phyloP scores from a whole-genome alignment of 1,140 invertebrate species.

The Drosophila murphyi region DNA sequence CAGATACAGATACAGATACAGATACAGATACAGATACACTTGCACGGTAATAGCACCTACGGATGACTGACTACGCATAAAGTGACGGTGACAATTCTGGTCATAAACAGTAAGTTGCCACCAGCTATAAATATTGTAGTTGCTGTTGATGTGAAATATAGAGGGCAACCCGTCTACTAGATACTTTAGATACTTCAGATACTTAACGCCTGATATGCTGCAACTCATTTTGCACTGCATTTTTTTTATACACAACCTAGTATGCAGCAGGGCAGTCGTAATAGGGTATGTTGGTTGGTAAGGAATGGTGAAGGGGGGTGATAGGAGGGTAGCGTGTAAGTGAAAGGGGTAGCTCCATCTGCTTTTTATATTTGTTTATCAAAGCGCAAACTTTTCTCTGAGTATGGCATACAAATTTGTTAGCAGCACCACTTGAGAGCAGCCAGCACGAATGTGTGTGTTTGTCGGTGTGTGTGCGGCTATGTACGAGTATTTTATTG shows the following conservation, averaged over 20 bases:
- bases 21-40: conserved; percentile 10
- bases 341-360: conserved; percentile 24
- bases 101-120: conserved; percentile 50
- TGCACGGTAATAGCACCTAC: not conserved
- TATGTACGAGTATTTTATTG: conserved; percentile 1
- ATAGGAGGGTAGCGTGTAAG: not conserved
- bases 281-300: not conserved
- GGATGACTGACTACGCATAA: conserved; percentile 56
- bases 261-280: conserved; percentile 3
- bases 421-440: conserved; percentile 68
- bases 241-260: conserved; percentile 48
- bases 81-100: conserved; percentile 65
- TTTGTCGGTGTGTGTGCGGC: not conserved
- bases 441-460: conserved; percentile 45
- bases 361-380: conserved; percentile 76
- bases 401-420: conserved; percentile 58
- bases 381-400: conserved; percentile 67
- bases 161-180: conserved; percentile 25
- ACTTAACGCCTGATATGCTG: conserved; percentile 58
- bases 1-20: conserved; percentile 16
- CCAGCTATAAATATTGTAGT: conserved; percentile 28
- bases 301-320: not conserved
- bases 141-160: conserved; percentile 18
- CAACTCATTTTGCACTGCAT: conserved; percentile 58
- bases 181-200: conserved; percentile 40